These are phyloP conservation scores for Leptosomus discolor DNA, from an alignment of 2,113 vertebrate species.

Conservation along the genomic window DNA sequence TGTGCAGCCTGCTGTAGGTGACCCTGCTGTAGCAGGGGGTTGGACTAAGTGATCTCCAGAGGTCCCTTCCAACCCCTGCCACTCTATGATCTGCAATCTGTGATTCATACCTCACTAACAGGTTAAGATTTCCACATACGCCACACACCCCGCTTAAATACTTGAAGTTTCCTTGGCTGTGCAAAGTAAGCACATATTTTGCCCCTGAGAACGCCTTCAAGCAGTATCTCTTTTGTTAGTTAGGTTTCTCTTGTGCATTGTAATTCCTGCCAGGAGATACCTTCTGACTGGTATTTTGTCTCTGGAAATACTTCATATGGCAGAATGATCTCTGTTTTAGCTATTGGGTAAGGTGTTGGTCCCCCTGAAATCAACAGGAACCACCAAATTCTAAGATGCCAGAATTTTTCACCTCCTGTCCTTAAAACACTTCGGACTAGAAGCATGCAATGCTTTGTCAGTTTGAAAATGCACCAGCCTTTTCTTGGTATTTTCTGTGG, in stretches of 20 bases:
- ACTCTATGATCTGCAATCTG: no score
- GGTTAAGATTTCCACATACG: background rate
- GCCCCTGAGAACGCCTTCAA: background rate
- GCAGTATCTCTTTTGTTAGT: background rate
- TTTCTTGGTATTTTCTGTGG: background rate
- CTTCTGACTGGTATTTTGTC: background rate
- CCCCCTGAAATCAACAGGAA: background rate
- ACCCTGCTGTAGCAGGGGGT: no score
- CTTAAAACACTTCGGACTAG: background rate
- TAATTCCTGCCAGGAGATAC: conserved; percentile 25
- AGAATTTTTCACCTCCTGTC: background rate
- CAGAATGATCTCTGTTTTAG: background rate
- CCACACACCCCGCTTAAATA: background rate
- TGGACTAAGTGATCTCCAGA: no score
- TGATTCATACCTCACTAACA: background rate
- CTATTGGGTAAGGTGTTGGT: background rate
- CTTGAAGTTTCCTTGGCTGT: conserved; percentile 2
- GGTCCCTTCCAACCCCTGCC: no score
- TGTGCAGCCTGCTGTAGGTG: no score
- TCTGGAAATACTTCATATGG: background rate
- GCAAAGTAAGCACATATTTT: conserved; percentile 13
- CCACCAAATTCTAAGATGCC: background rate
- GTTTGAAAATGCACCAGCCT: background rate
- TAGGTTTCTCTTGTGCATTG: conserved; percentile 1
- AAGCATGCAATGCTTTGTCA: background rate